phyloP scores from a whole-genome alignment of 2,113 vertebrate genomes.

The Lophura nycthemera region DNA sequence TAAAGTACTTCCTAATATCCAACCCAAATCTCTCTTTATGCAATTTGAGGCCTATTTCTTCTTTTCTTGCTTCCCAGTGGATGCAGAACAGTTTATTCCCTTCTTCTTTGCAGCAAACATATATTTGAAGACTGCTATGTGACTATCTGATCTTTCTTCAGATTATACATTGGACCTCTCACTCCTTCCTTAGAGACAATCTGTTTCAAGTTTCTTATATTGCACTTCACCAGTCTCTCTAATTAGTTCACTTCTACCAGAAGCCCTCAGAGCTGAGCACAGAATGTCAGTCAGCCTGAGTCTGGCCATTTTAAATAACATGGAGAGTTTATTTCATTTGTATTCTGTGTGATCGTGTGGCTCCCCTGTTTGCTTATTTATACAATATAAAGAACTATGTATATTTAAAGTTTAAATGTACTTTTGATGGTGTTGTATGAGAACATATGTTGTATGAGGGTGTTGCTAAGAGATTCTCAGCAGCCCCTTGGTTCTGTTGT shows the following conservation, averaged over 20 bases:
- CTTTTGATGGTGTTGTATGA: neutral
- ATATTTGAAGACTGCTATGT: neutral
- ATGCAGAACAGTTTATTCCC: neutral
- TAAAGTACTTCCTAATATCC: constrained; percentile 17
- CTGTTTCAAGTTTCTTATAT: neutral
- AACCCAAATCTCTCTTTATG: constrained; percentile 1
- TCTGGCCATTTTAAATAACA: neutral
- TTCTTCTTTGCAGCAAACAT: neutral
- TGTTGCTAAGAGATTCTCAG: neutral
- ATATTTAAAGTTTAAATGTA: neutral
- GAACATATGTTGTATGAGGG: neutral
- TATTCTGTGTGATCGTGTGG: neutral
- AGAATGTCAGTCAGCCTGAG: neutral
- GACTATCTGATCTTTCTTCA: neutral
- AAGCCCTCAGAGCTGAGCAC: neutral
- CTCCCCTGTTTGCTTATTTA: neutral
- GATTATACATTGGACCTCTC: neutral
- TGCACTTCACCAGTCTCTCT: neutral
- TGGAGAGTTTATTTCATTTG: neutral
- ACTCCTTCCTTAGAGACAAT: neutral
- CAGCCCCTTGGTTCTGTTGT: neutral
- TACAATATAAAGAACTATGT: neutral
- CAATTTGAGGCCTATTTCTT: constrained; percentile 15
- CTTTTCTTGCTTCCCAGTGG: neutral
- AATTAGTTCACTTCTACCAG: neutral